Evolutionary conservation across 2,888 invertebrate genomes (phyloP), one percentile per base, ranked within the genome.

Genomic region (Mechanitis mazaeus): DNA sequence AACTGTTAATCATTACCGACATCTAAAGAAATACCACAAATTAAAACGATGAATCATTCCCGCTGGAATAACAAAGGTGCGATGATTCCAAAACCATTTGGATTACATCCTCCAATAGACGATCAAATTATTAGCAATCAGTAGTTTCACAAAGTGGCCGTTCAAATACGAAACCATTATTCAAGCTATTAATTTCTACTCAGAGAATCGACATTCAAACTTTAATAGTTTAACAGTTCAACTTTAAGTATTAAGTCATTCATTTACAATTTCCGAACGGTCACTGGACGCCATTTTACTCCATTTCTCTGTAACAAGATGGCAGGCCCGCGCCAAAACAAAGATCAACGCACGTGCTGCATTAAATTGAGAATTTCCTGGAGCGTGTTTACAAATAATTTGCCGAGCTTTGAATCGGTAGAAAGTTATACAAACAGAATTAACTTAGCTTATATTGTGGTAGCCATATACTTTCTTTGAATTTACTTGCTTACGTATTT

Each of bases 191-290:
- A 81, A 78, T 81, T 78, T 77, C 77, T 78, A 73, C 72, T 75
- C 72, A 72, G 71, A 74, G 74, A 73, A 71, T 68, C 67, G 71
- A 75, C 70, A 71, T 75, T 75, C 73, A 71, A 78, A 83, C 81
- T 83, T 69, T 77, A 72, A 75, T 75, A 75, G 74, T 76, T 78
- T 77, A 77, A 79, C 77, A 77, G 77, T 82, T 79, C 77, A 84
- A 85, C 81, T 84, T 82, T 75, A 81, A 83, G 84, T 83, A 84
- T 83, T 84, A 81, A 79, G 81, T 78, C 83, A 83, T 85, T 85
- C 82, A 84, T 84, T 79, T 78, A 76, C 75, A 79, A 79, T 73
- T 83, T 82, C 81, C 72, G 68, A 65, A 70, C 70, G 68, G 71
- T 68, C 72, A 68, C 64, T 69, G 68, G 59, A 73, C 74, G 71